These are phyloP conservation scores for Caenorhabditis panamensis DNA, from an alignment of 2,888 invertebrate species.

Conservation along the genomic window DNA sequence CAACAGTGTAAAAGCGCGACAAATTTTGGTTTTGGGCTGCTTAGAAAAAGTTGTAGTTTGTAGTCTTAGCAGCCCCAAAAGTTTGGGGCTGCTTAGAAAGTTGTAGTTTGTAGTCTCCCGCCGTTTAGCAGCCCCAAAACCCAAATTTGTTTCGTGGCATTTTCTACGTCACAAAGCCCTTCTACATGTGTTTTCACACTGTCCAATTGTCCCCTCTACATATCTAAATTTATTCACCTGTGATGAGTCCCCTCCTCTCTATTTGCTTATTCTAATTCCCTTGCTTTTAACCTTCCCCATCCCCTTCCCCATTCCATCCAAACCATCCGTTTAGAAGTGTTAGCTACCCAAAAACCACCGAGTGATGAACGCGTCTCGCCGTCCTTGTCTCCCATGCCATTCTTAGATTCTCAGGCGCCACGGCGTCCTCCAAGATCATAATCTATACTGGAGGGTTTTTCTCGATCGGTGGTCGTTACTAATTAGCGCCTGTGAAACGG, in stretches of 20 bases:
- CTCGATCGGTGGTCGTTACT: conserved; percentile 17
- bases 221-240: conserved; percentile 45
- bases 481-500: conserved; percentile 12
- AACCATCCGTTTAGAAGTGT: too few species aligned
- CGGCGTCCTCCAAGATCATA: conserved; percentile 43
- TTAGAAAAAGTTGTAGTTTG: too few species aligned
- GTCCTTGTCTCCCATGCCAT: conserved; percentile 29
- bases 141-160: too few species aligned
- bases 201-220: neutral
- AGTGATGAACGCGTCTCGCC: conserved; percentile 18
- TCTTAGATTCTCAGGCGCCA: conserved; percentile 23
- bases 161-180: neutral
- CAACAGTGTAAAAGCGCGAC: too few species aligned
- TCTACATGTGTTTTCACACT: conserved; percentile 44
- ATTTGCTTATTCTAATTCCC: conserved; percentile 23
- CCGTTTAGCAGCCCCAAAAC: too few species aligned
- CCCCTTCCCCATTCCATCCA: neutral
- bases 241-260: neutral
- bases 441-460: conserved; percentile 5
- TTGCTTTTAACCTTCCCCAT: conserved; percentile 13
- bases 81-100: too few species aligned
- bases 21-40: too few species aligned
- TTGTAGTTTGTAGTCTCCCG: too few species aligned
- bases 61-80: too few species aligned
- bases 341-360: conserved; percentile 6